Evolutionary conservation across 2,113 vertebrate species (phyloP).

Genomic region (Synchiropus splendidus): DNA sequence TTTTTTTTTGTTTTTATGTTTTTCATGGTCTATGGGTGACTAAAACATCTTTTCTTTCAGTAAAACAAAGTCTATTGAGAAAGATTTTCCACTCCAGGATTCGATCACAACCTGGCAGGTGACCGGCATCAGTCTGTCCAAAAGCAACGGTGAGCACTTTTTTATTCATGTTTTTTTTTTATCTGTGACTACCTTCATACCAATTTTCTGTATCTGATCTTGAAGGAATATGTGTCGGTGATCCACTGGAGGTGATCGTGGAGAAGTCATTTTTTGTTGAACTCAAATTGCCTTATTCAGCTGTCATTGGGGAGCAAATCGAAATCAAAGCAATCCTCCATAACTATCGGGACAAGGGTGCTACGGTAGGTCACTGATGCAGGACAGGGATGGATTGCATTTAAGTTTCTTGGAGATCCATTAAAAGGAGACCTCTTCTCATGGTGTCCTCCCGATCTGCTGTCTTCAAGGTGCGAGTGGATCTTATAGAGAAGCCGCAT

Average conservation of each 20-base stretch:
- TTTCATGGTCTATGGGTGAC: too few species aligned
- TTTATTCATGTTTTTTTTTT: neutral
- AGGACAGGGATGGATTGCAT: too few species aligned
- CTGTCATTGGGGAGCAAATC: constrained; percentile 62
- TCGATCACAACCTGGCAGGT: constrained; percentile 88
- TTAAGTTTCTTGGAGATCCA: too few species aligned
- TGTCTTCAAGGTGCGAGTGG: constrained; percentile 68
- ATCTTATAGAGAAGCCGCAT: constrained; percentile 61
- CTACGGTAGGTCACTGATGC: constrained; percentile 51
- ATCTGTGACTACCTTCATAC: neutral
- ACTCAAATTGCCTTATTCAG: constrained; percentile 62
- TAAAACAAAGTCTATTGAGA: neutral
- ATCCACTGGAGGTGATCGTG: constrained; percentile 74
- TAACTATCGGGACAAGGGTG: constrained; percentile 22
- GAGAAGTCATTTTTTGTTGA: constrained; percentile 78
- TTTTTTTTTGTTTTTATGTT: too few species aligned
- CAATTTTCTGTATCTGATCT: neutral
- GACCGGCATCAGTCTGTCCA: constrained; percentile 75
- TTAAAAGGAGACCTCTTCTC: neutral
- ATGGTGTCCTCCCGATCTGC: neutral
- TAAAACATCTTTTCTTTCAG: constrained; percentile 28
- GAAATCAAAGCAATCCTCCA: constrained; percentile 66
- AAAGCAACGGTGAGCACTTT: constrained; percentile 36
- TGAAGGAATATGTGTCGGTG: constrained; percentile 78
- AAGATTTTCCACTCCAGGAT: constrained; percentile 62